Conservation (phyloP, 1,140 invertebrate species). For the Bombus huntii region DNA sequence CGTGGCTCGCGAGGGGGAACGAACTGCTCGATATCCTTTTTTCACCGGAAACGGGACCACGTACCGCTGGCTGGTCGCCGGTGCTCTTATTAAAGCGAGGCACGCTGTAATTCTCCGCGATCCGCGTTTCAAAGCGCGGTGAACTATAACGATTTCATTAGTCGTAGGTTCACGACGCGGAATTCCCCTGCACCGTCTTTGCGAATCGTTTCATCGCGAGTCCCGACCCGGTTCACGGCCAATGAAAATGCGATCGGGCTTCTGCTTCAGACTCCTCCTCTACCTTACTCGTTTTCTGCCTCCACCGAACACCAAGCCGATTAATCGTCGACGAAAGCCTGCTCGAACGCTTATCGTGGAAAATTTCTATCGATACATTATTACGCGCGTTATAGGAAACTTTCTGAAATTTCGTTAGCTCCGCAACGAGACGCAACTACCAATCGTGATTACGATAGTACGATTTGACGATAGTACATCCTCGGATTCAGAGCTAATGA, state of each 20-base stretch:
- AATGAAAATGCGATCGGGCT: constrained; percentile 13
- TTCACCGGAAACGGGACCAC: background rate
- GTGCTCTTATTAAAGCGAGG: constrained; percentile 12
- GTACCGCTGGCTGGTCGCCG: background rate
- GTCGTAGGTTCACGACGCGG: background rate
- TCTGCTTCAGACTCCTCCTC: background rate
- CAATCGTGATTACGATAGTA: no score
- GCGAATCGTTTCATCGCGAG: background rate
- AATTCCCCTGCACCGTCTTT: background rate
- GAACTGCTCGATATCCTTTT: constrained; percentile 27
- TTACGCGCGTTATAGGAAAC: no score
- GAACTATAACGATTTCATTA: constrained; percentile 33
- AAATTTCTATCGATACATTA: no score
- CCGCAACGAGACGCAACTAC: no score
- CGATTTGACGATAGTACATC: no score
- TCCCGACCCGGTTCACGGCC: background rate
- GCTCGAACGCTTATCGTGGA: no score
- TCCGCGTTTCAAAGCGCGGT: constrained; percentile 14
- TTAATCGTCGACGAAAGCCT: background rate
- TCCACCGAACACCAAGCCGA: background rate
- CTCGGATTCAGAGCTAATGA: no score
- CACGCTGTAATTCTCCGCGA: constrained; percentile 11
- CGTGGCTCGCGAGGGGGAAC: background rate
- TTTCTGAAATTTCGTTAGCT: no score
- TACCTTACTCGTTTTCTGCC: background rate